Evolutionary conservation across 2,113 vertebrate species (phyloP), one percentile per base, ranked within the genome.

Genomic region (Rhea pennata): DNA sequence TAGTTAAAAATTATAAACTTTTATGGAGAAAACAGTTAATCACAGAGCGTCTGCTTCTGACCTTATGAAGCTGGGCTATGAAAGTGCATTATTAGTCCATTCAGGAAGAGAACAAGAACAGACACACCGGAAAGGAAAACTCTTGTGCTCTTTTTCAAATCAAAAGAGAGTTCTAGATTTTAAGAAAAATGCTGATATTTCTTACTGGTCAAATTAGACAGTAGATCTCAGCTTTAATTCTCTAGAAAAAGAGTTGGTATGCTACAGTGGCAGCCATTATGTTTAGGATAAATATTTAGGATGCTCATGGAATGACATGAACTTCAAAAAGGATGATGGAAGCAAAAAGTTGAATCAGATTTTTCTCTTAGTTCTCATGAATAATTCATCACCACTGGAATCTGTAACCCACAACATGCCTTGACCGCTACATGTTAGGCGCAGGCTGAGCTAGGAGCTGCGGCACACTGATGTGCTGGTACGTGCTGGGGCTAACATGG

Each of bases 231-330:
- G 67, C 13, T 83, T 71, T 23, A 10, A 29, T 81, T 75, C 72
- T 73, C 14, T 71, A 83, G 77, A 29, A 83, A 40, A 11, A 87
- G 42, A 76, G 58, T 31, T 56, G 26, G 33, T 22, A 33, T 39
- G 3, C 3, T 2, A 9, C 3, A 48, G 58, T 1, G 0, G 51
- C 36, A 46, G 51, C 7, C 31, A 8, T 3, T 42, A 46, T 4
- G 61, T 4, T 51, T 69, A 59, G 69, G 20, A 64, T 39, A 78
- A 77, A 50, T n/a, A 67, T 21, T 81, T 12, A 15, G 72, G 73
- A 24, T 73, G 51, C 40, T 91, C 29, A 17, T 5, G 19, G 81
- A 9, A 40, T 29, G 53, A 65, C 9, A 26, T 2, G 24, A 84
- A 42, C 33, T 27, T 26, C 31, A 23, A 36, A 50, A 5, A 46